Evolutionary conservation across 1,140 invertebrate species (phyloP), one percentile per base, ranked within the genome.

Genomic region (Hypothenemus hampei): DNA sequence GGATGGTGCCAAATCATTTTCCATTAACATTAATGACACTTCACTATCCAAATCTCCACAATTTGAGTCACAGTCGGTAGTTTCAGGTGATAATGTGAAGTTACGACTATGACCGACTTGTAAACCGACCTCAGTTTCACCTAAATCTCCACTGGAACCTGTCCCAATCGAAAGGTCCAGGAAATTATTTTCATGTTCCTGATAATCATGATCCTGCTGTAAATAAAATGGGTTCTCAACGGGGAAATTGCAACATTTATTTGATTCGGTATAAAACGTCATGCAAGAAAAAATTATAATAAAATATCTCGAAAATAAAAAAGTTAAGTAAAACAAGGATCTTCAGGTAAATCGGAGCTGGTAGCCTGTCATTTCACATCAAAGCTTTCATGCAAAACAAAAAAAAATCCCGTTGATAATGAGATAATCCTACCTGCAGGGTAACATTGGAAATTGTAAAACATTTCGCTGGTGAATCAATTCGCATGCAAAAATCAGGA

Each of bases 61-160:
- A 65, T 90, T 89, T 61, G 88, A 92, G 69, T 93, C 92, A 72
- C 91, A 94, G 65, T 96, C 93, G n/a, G 92, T 97, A 37, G 90
- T 92, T 75, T 96, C 93, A 1, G 93, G 91, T 19, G 91, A 96
- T 4, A 95, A 76, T 0, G 91, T 93, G 67, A 95, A 94, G 72
- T 87, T 87, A 19, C 84, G 75, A 59, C 80, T 83, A 51, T 82
- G 81, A 1, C 81, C 81, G 16, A 79, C 79, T 68, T 81, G 78
- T 18, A 80, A 65, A 23, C 80, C 81, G 3, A 83, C 79, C 65
- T 84, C 82, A 2, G 81, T 83, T 65, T 84, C 82, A 20, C 76
- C 82, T 29, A 80, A 74, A 74, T 83, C 81, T 46, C 84, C 84
- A 61, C 83, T 85, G 60, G 83, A 80, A 41, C 78, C 80, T 10